Percentiles rank a stretch among this genome's conserved stretches.
Conservation (phyloP, 2,888 invertebrate genomes). For the Subacronicta megacephala region DNA sequence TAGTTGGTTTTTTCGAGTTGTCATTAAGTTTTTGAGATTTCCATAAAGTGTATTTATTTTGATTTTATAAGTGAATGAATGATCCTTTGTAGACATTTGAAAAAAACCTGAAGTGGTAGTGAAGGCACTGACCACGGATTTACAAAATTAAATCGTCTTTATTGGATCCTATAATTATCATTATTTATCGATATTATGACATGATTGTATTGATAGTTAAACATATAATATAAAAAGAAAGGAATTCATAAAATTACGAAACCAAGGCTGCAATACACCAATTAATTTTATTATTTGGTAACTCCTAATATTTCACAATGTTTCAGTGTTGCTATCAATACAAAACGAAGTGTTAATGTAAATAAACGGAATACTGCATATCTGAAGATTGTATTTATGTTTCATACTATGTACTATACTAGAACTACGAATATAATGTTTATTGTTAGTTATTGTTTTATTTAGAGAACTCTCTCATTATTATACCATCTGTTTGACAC, state of each 20-base stretch:
- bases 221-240: conserved; percentile 15
- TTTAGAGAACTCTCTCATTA: conserved; percentile 40
- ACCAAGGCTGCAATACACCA: conserved; percentile 1
- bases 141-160: conserved; percentile 14
- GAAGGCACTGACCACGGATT: background rate
- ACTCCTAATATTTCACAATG: conserved; percentile 7
- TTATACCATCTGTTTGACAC: background rate
- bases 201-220: conserved; percentile 5
- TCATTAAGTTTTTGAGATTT: conserved; percentile 46
- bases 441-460: conserved; percentile 78
- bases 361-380: conserved; percentile 71
- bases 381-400: conserved; percentile 83
- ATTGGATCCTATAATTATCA: conserved; percentile 8
- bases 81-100: conserved; percentile 18
- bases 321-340: conserved; percentile 29
- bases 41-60: conserved; percentile 46
- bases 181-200: background rate
- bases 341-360: conserved; percentile 64
- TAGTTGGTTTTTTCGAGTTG: conserved; percentile 36
- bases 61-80: conserved; percentile 21
- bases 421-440: conserved; percentile 83
- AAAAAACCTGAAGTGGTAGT: background rate
- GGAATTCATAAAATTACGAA: conserved; percentile 14
- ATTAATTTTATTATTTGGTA: conserved; percentile 1
- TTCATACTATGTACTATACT: conserved; percentile 81